Evolutionary conservation across 2,797 vertebrate species (phyloP).

Genomic region (Dipus sagitta): DNA sequence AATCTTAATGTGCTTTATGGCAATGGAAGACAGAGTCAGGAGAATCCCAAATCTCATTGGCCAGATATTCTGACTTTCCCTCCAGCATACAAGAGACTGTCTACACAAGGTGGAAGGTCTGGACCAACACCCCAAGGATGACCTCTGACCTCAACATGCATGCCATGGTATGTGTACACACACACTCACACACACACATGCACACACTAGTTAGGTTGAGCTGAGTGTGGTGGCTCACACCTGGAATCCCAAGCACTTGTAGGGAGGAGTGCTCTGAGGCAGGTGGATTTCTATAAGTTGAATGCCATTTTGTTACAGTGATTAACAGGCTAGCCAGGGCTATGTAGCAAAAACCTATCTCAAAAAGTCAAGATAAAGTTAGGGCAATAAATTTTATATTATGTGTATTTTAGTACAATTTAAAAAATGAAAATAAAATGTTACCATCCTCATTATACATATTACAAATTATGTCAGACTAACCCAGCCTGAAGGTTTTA

Average conservation of each 20-base stretch:
- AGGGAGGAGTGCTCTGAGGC: background rate
- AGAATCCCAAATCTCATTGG: too few relatives aligned
- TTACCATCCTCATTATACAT: background rate
- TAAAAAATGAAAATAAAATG: conserved; percentile 13
- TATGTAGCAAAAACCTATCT: background rate
- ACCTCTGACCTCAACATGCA: too few relatives aligned
- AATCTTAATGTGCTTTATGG: too few relatives aligned
- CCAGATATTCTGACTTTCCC: too few relatives aligned
- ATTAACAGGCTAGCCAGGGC: background rate
- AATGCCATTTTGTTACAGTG: background rate
- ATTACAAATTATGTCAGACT: conserved; percentile 25
- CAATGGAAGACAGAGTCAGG: too few relatives aligned
- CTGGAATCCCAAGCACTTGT: background rate
- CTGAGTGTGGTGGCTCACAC: background rate
- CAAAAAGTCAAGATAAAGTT: background rate
- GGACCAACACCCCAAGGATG: too few relatives aligned
- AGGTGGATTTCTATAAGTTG: background rate
- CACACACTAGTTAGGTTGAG: too few relatives aligned
- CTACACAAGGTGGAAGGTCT: too few relatives aligned
- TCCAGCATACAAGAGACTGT: too few relatives aligned
- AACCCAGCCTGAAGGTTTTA: background rate
- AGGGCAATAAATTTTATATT: conserved; percentile 23
- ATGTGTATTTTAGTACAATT: background rate
- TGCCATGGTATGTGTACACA: too few relatives aligned
- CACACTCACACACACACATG: too few relatives aligned